Evolutionary conservation across 2,797 vertebrate species (phyloP), one percentile per base, ranked within the genome.

Genomic region (Labeo calbasu): DNA sequence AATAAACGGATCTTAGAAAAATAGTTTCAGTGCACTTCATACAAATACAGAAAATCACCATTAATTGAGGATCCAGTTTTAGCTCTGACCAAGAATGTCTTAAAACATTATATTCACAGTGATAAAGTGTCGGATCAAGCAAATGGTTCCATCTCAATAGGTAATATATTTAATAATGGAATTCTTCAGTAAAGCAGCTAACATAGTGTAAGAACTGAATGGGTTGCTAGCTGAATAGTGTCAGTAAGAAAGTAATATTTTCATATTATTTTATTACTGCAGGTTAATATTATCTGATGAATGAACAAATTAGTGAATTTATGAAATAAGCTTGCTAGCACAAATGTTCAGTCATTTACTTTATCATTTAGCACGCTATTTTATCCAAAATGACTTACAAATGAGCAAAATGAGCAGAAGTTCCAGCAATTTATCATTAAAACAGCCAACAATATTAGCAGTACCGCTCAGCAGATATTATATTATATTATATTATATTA

Each of bases 21-120:
- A 69, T 28, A 77, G 61, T 28, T 36, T 53, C 76, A 25, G 28
- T 71, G 28, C 51, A 78, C 55, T 63, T 84, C 21, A 21, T 50
- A 7, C 9, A 40, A 78, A 51, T 55, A 69, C 21, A 25, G 28
- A 5, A 48, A 17, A 23, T 36, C 71, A 53, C 50, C 19, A 17
- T 79, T 79, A 7, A 71, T 72, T 25, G 6, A 65, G 55, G 15
- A 63, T 71, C 55, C 46, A 43, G n/a, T 75, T 82, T 76, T 82
- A 82, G 81, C 46, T 53, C 72, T 68, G 15, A 40, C 11, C 59
- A 61, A 11, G 55, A 73, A 83, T 55, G 82, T 50, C 65, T 81
- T 81, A 21, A 81, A 71, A 81, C 40, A 81, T 81, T 72, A 72
- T 61, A 81, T 48, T 32, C 4, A 17, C 32, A 50, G n/a, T 57